Evolutionary conservation across 2,797 vertebrate genomes (phyloP), one percentile per base, ranked within the genome.

Genomic region (Melanotaenia pygmaea): DNA sequence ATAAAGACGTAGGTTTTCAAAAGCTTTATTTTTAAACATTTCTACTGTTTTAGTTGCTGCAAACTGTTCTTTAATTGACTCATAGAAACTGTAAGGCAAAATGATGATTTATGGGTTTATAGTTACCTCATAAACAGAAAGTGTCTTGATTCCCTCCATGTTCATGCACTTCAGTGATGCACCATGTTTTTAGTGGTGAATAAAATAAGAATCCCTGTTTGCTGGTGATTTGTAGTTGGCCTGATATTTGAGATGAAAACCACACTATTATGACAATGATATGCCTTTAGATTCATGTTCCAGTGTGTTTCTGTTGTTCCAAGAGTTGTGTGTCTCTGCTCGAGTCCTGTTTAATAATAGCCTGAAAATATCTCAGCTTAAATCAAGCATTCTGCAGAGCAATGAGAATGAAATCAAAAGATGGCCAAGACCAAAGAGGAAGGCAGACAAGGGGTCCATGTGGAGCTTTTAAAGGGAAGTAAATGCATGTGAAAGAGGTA

Each of bases 401-500:
- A 47, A 63, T 64, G 59, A 43, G 59, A n/a, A 38, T 54, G 45
- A 70, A 79, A 77, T 86, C 59, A 77, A 82, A 81, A 81, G 68
- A 73, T 3, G 61, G 58, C 73, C 57, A 65, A 67, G 60, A 72
- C 47, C 72, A 67, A 79, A 77, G 76, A 83, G 70, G 77, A 54
- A 78, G 72, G 65, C 22, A 84, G 70, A 82, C 83, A 84, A 60
- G 47, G 85, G 72, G 81, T 77, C 67, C 75, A 73, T 54, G 32
- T 68, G 76, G 69, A 83, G 66, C 28, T 77, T 37, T 68, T 61
- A 69, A 56, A 78, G 80, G 74, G 64, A 50, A 63, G 7, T 75
- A 37, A 66, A 77, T 84, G 84, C 67, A 63, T 88, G 89, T 86
- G 83, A 86, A 30, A 78, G 75, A 20, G 76, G 68, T 54, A 54